A percentile compares a stretch with the other conserved stretches of the same genome.
These are phyloP conservation scores for Clarias fuscus DNA, from an alignment of 2,797 vertebrate species.

Conservation along the genomic window DNA sequence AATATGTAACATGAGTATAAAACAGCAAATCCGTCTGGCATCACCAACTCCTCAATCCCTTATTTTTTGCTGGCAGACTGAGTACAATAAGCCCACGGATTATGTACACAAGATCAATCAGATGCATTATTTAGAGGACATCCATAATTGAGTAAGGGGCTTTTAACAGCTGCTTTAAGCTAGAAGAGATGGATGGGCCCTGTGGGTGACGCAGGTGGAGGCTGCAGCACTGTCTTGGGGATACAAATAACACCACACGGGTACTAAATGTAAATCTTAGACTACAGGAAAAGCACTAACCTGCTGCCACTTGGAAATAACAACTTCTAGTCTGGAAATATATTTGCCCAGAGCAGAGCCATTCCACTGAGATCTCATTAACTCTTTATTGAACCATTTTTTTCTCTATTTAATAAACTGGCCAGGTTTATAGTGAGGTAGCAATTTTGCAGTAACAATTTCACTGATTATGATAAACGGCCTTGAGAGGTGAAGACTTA, in stretches of 20 bases:
- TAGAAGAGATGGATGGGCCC: conserved; percentile 34
- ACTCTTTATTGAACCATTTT: conserved; percentile 55
- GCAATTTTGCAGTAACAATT: conserved; percentile 34
- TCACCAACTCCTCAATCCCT: conserved; percentile 1
- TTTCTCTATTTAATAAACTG: conserved; percentile 49
- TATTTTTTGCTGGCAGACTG: conserved; percentile 21
- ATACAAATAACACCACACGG: conserved; percentile 37
- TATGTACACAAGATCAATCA: conserved; percentile 47
- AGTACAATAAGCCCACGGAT: conserved; percentile 39
- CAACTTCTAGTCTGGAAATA: conserved; percentile 40
- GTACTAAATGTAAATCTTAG: conserved; percentile 41
- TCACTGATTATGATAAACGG: conserved; percentile 38
- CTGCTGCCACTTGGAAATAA: conserved; percentile 48
- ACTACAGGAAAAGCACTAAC: conserved; percentile 36
- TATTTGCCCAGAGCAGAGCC: conserved; percentile 35
- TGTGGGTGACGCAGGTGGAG: conserved; percentile 26
- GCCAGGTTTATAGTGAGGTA: conserved; percentile 31
- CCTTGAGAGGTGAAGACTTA: conserved; percentile 21
- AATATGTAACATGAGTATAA: background rate
- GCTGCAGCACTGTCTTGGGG: conserved; percentile 2
- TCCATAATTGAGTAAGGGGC: conserved; percentile 55
- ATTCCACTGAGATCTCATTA: conserved; percentile 51
- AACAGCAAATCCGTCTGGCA: conserved; percentile 55
- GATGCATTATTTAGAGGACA: conserved; percentile 56
- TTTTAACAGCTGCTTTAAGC: conserved; percentile 52